Evolutionary conservation across 2,113 vertebrate species (phyloP), one percentile per base, ranked within the genome.

Genomic region (Poecilia latipinna): DNA sequence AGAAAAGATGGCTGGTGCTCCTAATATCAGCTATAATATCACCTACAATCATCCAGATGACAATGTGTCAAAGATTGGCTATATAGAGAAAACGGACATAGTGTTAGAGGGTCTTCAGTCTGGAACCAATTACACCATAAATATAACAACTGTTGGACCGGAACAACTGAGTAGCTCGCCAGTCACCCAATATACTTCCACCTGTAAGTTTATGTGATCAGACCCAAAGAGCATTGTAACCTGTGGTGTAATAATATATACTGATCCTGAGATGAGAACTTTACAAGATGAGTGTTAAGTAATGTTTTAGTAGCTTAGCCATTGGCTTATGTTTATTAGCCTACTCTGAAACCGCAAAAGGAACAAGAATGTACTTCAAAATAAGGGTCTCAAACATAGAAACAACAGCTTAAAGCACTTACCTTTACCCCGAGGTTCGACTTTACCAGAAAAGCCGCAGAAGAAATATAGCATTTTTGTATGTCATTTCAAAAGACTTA

Each of bases 51-150:
- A 24, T 2, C 0, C 0, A 24, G 24, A 8, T 1, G 0, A 0
- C 5, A 4, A 0, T 22, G 28, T 61, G 24, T 61, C 0, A 2
- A 0, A 0, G 8, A 11, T 13, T 0, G 1, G 0, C 26, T 12
- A 29, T 6, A 31, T 0, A 32, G 4, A 3, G 11, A 79, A 44
- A 3, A 28, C 10, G 35, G 1, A 31, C 29, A 68, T 4, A 32
- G 24, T 7, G 35, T 51, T 92, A 31, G 22, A 44, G 0, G 0
- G 0, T 0, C 86, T 93, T 10, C 24, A 1, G 0, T 82, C 92
- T 63, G 91, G 90, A 77, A 90, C 83, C 2, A 0, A 0, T 3
- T 91, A 93, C 78, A 75, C 0, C 39, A 68, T 91, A 62, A 78
- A 39, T 7, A 61, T 91, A 44, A 0, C 3, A 66, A 88, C 90